phyloP scores from a whole-genome alignment of 2,797 vertebrate species.

The Enoplosus armatus region DNA sequence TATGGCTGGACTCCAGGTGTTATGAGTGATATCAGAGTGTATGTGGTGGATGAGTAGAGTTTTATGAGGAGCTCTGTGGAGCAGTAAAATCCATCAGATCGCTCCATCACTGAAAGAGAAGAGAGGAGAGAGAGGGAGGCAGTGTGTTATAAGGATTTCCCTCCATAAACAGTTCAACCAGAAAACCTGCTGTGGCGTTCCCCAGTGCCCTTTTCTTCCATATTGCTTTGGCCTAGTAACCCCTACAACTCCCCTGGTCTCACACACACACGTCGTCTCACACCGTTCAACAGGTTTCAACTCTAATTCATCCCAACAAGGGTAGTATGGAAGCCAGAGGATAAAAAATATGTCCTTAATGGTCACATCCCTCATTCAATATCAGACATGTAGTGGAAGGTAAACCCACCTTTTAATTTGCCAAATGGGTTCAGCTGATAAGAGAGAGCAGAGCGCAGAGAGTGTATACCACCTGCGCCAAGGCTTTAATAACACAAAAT shows the following conservation, averaged over 20 bases:
- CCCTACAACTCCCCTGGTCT: slow-evolving; percentile 38
- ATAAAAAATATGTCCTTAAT: slow-evolving; percentile 19
- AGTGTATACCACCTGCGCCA: background rate
- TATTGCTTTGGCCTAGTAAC: slow-evolving; percentile 61
- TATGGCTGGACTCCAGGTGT: slow-evolving; percentile 81
- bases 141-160: slow-evolving; percentile 65
- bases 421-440: slow-evolving; percentile 41
- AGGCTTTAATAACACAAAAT: slow-evolving; percentile 18
- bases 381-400: slow-evolving; percentile 16
- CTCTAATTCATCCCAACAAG: slow-evolving; percentile 45
- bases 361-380: slow-evolving; percentile 15
- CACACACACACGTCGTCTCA: slow-evolving; percentile 11
- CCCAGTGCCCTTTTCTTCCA: slow-evolving; percentile 47
- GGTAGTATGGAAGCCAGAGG: slow-evolving; percentile 13
- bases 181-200: slow-evolving; percentile 44
- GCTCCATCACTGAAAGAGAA: slow-evolving; percentile 60
- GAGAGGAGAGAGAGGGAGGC: slow-evolving; percentile 12
- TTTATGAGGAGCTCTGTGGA: slow-evolving; percentile 76
- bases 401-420: slow-evolving; percentile 50
- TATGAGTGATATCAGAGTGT: slow-evolving; percentile 80
- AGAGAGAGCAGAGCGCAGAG: background rate
- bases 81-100: slow-evolving; percentile 78
- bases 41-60: slow-evolving; percentile 73
- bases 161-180: slow-evolving; percentile 54
- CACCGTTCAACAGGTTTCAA: slow-evolving; percentile 29